Conservation (phyloP, 2,797 vertebrate species). For the Cyprinodon diabolis region DNA sequence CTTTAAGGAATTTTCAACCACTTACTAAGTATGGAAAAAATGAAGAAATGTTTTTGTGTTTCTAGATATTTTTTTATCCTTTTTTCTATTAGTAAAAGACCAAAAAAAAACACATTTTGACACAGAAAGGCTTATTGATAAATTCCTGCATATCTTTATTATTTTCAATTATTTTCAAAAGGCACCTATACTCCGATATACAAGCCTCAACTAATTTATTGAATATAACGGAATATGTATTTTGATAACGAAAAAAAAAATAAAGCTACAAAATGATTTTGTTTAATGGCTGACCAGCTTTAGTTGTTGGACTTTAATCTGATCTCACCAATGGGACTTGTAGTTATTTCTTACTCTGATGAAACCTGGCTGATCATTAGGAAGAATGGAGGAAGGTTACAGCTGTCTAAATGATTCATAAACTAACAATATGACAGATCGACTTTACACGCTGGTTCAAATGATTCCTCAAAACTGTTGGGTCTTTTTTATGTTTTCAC, state of each 20-base stretch:
- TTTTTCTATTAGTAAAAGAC: neutral
- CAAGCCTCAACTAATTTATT: neutral
- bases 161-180: neutral
- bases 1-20: too few relatives aligned
- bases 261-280: neutral
- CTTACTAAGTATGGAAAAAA: too few relatives aligned
- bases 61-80: too few relatives aligned
- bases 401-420: neutral
- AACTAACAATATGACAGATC: neutral
- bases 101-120: too few relatives aligned
- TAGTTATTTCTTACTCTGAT: neutral
- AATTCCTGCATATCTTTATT: too few relatives aligned
- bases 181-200: neutral
- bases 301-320: neutral
- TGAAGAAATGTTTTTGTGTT: too few relatives aligned
- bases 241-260: too few relatives aligned
- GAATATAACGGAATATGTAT: neutral
- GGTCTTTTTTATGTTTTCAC: slow-evolving; percentile 37
- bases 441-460: neutral
- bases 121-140: too few relatives aligned
- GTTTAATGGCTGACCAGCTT: neutral
- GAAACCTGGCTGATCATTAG: neutral
- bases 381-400: neutral
- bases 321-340: neutral
- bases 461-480: neutral